These are phyloP conservation scores for Machimus atricapillus DNA, from an alignment of 2,888 invertebrate genomes.

Conservation along the genomic window DNA sequence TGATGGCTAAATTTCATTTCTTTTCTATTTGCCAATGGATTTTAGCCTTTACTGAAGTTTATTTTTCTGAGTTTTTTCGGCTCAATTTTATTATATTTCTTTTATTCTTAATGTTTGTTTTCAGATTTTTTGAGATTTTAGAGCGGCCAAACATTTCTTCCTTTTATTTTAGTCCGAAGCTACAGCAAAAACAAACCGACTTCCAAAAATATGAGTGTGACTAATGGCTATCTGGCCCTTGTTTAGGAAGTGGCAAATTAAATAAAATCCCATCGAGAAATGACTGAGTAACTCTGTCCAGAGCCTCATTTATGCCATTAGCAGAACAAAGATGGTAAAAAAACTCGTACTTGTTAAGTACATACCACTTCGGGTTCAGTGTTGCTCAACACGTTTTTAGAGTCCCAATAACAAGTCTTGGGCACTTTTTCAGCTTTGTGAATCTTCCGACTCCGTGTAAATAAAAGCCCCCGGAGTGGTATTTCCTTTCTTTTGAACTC, in stretches of 20 bases:
- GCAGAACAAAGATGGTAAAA: conserved; percentile 6
- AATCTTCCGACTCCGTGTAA: conserved; percentile 31
- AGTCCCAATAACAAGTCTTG: conserved; percentile 29
- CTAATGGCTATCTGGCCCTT: background rate
- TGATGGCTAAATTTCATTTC: no score
- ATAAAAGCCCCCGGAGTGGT: conserved; percentile 24
- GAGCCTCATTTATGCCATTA: conserved; percentile 8
- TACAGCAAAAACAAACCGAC: background rate
- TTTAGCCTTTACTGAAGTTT: no score
- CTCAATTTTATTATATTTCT: no score
- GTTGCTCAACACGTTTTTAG: conserved; percentile 27
- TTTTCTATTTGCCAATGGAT: no score
- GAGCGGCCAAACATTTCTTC: background rate
- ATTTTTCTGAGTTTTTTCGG: no score
- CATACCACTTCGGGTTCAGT: conserved; percentile 30
- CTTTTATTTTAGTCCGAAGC: background rate
- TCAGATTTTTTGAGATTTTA: background rate
- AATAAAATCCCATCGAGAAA: conserved; percentile 8
- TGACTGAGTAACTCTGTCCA: background rate
- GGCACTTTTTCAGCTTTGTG: conserved; percentile 26
- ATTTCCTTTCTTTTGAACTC: conserved; percentile 20
- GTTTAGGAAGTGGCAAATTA: conserved; percentile 8
- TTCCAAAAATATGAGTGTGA: background rate
- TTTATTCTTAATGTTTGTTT: background rate
- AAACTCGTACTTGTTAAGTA: conserved; percentile 25